Evolutionary conservation across 2,888 invertebrate genomes (phyloP), one percentile per base, ranked within the genome.

Genomic region (Phasia obesa): DNA sequence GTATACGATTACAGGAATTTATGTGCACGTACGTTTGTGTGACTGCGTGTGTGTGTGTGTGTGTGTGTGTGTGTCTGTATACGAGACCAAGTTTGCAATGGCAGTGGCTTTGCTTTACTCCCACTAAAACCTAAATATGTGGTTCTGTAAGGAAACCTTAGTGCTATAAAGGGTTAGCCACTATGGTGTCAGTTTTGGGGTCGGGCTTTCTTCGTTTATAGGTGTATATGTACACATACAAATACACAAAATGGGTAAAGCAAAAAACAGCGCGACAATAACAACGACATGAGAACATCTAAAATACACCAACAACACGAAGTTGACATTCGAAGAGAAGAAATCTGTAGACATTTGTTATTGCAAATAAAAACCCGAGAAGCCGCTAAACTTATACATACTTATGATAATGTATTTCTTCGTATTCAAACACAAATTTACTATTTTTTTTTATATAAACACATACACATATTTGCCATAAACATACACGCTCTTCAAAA

Each of bases 111-210:
- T 88, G 86, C 87, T 88, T 87, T 87, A 88, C 88, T 89, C 89
- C 91, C 91, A 91, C 91, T 89, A 89, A 90, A 91, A 91, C 91
- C 91, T 90, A 91, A 91, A 91, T 91, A 91, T 91, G 91, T 90
- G 91, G 91, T 91, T 89, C 91, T 91, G 91, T 91, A 91, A 91
- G 91, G 91, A 91, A 91, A 91, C 91, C 90, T 89, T 91, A 90
- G 91, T 90, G 91, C 91, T 91, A 91, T 91, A 91, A 91, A 91
- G 91, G 91, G 91, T 91, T 91, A 91, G 91, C 91, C 91, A 90
- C 91, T 89, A 88, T 90, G 90, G 91, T 89, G 88, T 90, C 89
- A 89, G 88, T 86, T 87, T 89, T 83, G 83, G 88, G 89, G 89
- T 89, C 88, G 87, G 87, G 86, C 85, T 87, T 88, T 86, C 87